Evolutionary conservation across 2,797 vertebrate species (phyloP).

Genomic region (Rhodeus uyekii): DNA sequence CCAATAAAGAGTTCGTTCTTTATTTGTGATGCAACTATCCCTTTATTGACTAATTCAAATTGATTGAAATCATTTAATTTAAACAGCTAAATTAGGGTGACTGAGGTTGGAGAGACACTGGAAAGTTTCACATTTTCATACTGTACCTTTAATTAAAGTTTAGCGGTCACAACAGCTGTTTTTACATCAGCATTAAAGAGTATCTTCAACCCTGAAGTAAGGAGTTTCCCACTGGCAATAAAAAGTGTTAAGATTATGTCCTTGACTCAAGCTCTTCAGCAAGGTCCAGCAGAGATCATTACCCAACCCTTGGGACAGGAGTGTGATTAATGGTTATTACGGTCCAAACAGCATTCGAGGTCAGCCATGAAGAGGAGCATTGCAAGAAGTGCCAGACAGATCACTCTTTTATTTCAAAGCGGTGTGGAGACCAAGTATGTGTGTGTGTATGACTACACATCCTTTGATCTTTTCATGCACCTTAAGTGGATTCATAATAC

Average conservation of each 20-base stretch:
- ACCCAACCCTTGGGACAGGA: constrained; percentile 70
- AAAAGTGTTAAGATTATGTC: constrained; percentile 72
- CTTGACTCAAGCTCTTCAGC: constrained; percentile 78
- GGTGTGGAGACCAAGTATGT: constrained; percentile 46
- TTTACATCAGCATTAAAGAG: constrained; percentile 21
- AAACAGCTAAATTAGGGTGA: background rate
- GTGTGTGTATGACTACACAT: background rate
- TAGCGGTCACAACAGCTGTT: background rate
- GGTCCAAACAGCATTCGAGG: constrained; percentile 70
- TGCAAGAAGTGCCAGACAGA: constrained; percentile 66
- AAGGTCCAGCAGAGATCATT: constrained; percentile 78
- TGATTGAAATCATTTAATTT: background rate
- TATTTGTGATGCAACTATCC: no score
- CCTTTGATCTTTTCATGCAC: constrained; percentile 37
- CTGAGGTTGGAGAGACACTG: background rate
- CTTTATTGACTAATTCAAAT: background rate
- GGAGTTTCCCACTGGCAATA: constrained; percentile 41
- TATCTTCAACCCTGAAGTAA: constrained; percentile 16
- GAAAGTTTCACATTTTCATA: background rate
- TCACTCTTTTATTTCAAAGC: constrained; percentile 57
- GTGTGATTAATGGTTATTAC: constrained; percentile 56
- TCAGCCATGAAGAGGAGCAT: constrained; percentile 72
- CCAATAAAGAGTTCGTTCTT: no score
- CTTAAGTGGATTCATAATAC: constrained; percentile 47
- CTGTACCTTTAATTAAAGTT: constrained; percentile 4